Conservation (phyloP, 2,888 invertebrate genomes). For the Andrena flavipes region DNA sequence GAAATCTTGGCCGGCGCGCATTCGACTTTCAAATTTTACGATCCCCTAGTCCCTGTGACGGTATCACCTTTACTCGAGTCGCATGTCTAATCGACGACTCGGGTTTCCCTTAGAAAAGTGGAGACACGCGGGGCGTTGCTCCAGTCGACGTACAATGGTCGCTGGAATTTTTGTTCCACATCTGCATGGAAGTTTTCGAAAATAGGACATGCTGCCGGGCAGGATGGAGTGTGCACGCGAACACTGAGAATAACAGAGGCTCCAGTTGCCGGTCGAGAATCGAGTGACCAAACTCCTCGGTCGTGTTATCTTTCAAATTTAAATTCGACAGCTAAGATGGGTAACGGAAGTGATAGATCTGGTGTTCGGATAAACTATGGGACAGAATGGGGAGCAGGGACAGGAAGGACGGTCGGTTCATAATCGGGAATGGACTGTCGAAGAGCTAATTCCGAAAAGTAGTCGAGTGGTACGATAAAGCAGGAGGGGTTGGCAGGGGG, state of each 20-base stretch:
- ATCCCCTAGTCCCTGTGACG: not conserved
- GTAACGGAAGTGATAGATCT: conserved; percentile 24
- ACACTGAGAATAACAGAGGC: too few relatives aligned
- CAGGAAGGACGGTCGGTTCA: conserved; percentile 15
- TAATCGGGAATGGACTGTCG: conserved; percentile 29
- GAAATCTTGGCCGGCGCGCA: conserved; percentile 16
- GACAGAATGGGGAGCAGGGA: not conserved
- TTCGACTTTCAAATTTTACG: conserved; percentile 47
- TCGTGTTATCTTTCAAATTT: conserved; percentile 12
- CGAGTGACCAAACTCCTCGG: not conserved
- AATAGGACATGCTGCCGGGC: not conserved
- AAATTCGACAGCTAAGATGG: conserved; percentile 7
- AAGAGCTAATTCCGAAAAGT: conserved; percentile 40
- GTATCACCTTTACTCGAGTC: not conserved
- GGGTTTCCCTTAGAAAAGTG: not conserved
- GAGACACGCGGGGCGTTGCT: not conserved
- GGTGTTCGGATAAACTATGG: conserved; percentile 11
- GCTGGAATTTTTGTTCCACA: not conserved
- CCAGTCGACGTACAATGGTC: not conserved
- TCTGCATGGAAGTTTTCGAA: not conserved
- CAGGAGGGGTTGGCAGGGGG: not conserved
- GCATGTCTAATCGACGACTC: not conserved
- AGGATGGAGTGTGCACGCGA: not conserved
- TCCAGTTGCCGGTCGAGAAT: not conserved
- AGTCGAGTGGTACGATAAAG: conserved; percentile 41